Base-by-base conservation (phyloP, 2,888 invertebrate species). In the Spisula solida region DNA sequence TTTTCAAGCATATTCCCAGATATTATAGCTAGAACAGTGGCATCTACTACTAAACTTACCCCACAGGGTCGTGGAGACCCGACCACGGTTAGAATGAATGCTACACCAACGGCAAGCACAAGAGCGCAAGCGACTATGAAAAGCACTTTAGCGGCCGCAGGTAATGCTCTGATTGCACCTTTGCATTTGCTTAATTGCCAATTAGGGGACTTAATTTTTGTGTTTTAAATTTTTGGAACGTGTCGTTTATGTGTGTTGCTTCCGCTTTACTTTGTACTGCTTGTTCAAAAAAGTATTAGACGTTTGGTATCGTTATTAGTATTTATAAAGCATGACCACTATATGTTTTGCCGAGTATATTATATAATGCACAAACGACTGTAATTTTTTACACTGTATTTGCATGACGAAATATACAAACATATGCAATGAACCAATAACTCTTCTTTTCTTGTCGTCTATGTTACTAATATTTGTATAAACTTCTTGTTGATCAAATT, bases 81-180 rank as follows among this genome's bases (percentile, higher is more conserved):
- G 29, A 75, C 29, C 5, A 75, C 75, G 75, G 16, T 75, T 75
- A 75, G 75, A 75, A 29, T 34, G 75, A 75, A 75, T 34, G 75
- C 75, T 25, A 75, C 75, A 1, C 75, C 75, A 31, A 75, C 75
- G 1, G 31, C 29, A 75, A 75, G 75, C 34, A 75, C 75, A 31
- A 75, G 75, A 75, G 75, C 75, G 75, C 75, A 34, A 75, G 75
- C 75, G 75, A 31, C 75, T 25, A 2, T 34, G 25, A 75, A 31
- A 75, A 75, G 34, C 75, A 75, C 75, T 1, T 12, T 18, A 6
- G 34, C 16, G 18, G 31, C 31, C 2, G 25, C n/a, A 75, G 75
- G 75, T 75, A 75, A 60, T 34, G 75, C 75, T 34, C 34, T 18
- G 60, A 31, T 5, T 31, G 34, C 75, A 10, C 60, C 20, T 25